phyloP scores from a whole-genome alignment of 2,888 invertebrate species.

The Cosmia trapezina region DNA sequence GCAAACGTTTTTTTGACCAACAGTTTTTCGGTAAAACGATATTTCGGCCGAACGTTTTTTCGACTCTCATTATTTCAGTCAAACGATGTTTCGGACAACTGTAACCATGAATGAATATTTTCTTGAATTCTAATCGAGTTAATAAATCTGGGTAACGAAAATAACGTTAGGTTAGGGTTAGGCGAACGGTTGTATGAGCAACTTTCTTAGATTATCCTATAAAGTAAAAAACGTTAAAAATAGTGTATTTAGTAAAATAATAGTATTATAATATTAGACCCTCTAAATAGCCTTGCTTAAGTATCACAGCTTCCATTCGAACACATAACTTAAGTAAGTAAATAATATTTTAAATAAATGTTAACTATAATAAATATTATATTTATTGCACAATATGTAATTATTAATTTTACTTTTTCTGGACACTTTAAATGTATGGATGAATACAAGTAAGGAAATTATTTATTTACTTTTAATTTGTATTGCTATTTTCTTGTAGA shows the following conservation, averaged over 20 bases:
- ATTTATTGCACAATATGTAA: slow-evolving; percentile 45
- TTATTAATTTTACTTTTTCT: slow-evolving; percentile 17
- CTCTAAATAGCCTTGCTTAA: slow-evolving; percentile 18
- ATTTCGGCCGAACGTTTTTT: too few relatives aligned
- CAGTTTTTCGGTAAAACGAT: too few relatives aligned
- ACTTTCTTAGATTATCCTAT: not conserved
- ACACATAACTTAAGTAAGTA: slow-evolving; percentile 28
- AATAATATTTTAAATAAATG: slow-evolving; percentile 29
- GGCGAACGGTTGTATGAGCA: too few relatives aligned
- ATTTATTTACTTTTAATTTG: slow-evolving; percentile 11
- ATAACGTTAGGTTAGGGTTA: too few relatives aligned
- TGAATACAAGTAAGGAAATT: slow-evolving; percentile 5
- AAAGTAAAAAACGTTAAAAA: not conserved
- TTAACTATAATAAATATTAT: slow-evolving; percentile 28
- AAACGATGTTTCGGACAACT: too few relatives aligned
- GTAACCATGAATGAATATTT: too few relatives aligned
- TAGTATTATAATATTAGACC: slow-evolving; percentile 40
- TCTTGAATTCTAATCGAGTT: too few relatives aligned
- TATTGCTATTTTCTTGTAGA: slow-evolving; percentile 17
- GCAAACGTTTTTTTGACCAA: too few relatives aligned
- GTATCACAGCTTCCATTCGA: slow-evolving; percentile 45
- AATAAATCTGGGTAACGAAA: too few relatives aligned
- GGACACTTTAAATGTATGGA: slow-evolving; percentile 12
- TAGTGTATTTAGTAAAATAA: slow-evolving; percentile 3
- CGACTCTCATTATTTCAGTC: too few relatives aligned